Evolutionary conservation across 2,113 vertebrate genomes (phyloP), one percentile per base, ranked within the genome.

Genomic region (Cromileptes altivelis): DNA sequence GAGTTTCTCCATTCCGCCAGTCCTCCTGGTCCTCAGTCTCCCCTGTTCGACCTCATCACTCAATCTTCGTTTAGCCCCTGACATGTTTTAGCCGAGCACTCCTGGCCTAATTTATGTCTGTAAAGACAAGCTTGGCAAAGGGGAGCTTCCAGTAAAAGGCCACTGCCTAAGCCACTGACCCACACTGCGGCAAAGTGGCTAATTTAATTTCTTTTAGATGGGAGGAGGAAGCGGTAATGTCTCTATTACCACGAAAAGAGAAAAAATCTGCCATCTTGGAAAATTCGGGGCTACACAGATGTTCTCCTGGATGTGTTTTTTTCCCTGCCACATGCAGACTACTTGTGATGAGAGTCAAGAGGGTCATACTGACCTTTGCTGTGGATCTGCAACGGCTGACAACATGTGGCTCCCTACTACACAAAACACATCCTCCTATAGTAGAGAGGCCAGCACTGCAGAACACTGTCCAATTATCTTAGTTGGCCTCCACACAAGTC

Each of bases 31-130:
- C 90, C 75, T 91, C 82, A 55, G 90, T 94, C 91, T 93, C 79
- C 85, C 83, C 87, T 89, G 92, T 93, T 94, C 84, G 65, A 91
- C 92, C 90, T 92, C 93, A 94, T 95, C 87, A 70, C 93, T 95
- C 95, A 94, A 90, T 95, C 94, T 96, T 95, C 73, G 83, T 95
- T 95, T 95, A 90, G 88, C 88, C 85, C 65, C 85, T 94, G 93
- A 94, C 94, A 92, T 94, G 85, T 94, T 95, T 93, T 92, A 92
- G 90, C 92, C 86, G 80, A 88, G 93, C 86, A 86, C 89, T 92
- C 91, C 92, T 82, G 81, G 88, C 78, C 90, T 93, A 89, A 94
- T 94, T 94, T 93, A 92, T 91, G 84, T 92, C 89, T 91, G 81
- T 86, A 86, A 80, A 92, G 89, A 93, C 91, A 81, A 81, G 91